Conservation (phyloP, 2,797 vertebrate genomes). For the Furcifer pardalis region DNA sequence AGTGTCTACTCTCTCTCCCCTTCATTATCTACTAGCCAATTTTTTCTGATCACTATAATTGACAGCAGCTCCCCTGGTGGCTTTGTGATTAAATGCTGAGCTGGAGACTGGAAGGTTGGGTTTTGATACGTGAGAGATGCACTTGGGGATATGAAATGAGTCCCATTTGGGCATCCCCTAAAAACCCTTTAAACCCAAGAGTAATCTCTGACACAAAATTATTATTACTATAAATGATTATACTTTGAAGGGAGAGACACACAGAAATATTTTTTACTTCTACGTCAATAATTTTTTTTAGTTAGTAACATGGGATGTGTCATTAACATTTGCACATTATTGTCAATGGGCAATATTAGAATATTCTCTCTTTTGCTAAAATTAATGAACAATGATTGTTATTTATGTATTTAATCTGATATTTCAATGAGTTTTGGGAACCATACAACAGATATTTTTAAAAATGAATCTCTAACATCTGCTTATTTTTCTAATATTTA, state of each 20-base stretch:
- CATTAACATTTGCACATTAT: background rate
- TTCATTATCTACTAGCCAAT: background rate
- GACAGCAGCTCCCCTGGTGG: no score
- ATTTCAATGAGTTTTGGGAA: background rate
- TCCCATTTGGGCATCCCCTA: no score
- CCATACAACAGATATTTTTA: background rate
- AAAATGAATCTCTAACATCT: background rate
- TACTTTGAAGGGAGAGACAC: background rate
- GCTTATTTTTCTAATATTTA: slow-evolving; percentile 1
- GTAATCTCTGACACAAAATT: no score
- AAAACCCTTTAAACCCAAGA: no score
- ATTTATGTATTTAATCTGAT: background rate
- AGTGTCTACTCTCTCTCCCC: no score
- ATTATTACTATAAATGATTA: background rate
- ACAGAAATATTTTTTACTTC: background rate
- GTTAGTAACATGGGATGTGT: background rate
- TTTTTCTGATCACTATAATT: background rate
- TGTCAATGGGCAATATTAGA: background rate
- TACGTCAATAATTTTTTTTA: slow-evolving; percentile 5
- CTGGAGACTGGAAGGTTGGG: no score
- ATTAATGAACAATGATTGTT: background rate
- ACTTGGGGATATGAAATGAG: no score
- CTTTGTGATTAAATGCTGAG: no score
- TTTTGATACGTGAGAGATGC: no score
- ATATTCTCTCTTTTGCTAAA: background rate